A percentile compares a stretch with the other conserved stretches of the same genome.
Evolutionary conservation across 2,888 invertebrate species (phyloP).

Genomic region (Cepaea hortensis): DNA sequence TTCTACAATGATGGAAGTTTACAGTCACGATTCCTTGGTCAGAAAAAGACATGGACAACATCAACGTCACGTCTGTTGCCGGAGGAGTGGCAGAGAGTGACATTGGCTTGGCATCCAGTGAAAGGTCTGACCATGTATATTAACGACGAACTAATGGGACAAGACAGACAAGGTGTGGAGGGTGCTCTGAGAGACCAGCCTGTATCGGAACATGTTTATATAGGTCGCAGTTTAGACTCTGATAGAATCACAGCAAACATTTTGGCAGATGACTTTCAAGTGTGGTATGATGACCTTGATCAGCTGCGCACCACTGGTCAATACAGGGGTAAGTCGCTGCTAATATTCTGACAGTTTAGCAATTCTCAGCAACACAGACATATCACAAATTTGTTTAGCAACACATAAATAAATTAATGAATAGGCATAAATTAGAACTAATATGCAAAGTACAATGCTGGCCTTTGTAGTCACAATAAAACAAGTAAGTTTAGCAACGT

Average conservation of each 20-base stretch:
- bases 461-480: too few species aligned
- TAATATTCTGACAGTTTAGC: background rate
- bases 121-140: conserved; percentile 70
- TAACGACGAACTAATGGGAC: conserved; percentile 60
- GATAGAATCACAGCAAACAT: conserved; percentile 59
- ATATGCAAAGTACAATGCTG: too few species aligned
- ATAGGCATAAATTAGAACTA: too few species aligned
- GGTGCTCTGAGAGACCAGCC: conserved; percentile 56
- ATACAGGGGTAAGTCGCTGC: conserved; percentile 59
- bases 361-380: background rate
- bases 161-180: conserved; percentile 45
- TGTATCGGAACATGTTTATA: conserved; percentile 56
- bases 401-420: too few species aligned
- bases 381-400: too few species aligned
- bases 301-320: conserved; percentile 59
- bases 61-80: conserved; percentile 57
- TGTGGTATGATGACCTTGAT: conserved; percentile 71
- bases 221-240: conserved; percentile 63
- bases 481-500: too few species aligned
- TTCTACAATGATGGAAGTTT: conserved; percentile 68
- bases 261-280: conserved; percentile 72
- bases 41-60: conserved; percentile 65
- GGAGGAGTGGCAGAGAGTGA: conserved; percentile 70
- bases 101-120: conserved; percentile 72
- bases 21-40: conserved; percentile 61